Evolutionary conservation across 2,888 invertebrate species (phyloP).

Genomic region (Limnephilus auricula): DNA sequence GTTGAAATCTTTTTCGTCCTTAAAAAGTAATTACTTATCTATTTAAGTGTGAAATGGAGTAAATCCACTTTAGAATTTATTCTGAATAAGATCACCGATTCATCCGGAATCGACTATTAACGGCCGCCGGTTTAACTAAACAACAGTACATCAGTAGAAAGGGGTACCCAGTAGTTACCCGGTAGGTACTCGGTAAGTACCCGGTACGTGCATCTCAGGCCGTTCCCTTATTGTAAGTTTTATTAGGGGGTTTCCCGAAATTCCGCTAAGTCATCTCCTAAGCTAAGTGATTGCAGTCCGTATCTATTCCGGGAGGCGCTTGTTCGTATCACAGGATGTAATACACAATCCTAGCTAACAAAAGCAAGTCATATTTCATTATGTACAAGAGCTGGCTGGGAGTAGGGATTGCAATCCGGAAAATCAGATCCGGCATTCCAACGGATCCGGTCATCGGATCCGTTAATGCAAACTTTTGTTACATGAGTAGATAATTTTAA

Average conservation of each 20-base stretch:
- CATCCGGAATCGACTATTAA: not conserved
- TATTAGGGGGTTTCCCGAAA: constrained; percentile 17
- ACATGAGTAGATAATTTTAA: too few relatives aligned
- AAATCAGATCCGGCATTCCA: too few relatives aligned
- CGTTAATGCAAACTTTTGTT: too few relatives aligned
- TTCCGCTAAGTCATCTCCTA: constrained; percentile 23
- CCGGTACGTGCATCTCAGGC: not conserved
- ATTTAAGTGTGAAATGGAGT: not conserved
- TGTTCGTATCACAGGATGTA: constrained; percentile 20
- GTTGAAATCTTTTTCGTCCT: not conserved
- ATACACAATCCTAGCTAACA: not conserved
- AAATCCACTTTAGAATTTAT: not conserved
- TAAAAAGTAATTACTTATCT: not conserved
- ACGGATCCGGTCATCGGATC: too few relatives aligned
- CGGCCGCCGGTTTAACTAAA: not conserved
- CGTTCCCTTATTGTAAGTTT: constrained; percentile 19
- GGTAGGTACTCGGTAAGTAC: not conserved
- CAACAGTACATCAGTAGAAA: not conserved
- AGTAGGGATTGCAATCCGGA: too few relatives aligned
- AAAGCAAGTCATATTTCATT: constrained; percentile 41
- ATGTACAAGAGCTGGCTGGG: not conserved
- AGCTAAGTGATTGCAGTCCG: constrained; percentile 44
- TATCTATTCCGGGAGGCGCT: constrained; percentile 22
- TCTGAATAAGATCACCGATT: not conserved
- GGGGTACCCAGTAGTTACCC: not conserved